Base-by-base conservation (phyloP, 2,113 vertebrate species). In the Megalops atlanticus region DNA sequence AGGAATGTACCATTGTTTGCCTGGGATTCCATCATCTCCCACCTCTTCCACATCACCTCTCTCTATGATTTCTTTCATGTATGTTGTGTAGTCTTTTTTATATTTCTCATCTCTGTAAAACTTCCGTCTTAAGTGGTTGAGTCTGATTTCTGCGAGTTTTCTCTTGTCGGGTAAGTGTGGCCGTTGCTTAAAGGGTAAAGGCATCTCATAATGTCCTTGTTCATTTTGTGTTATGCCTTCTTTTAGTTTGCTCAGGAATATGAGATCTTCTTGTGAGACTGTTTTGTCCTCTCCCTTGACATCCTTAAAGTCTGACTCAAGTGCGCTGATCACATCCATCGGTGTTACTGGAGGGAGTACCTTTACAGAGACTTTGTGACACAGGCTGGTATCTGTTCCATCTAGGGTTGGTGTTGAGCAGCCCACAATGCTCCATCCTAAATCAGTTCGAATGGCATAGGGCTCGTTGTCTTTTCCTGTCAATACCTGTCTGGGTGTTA, bases 371-470 rank as follows among this genome's bases (percentile, higher is more conserved):
- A 64, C 33, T 45, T 64, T 41, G 47, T 80, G 68, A 31, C 49
- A 80, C 21, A 47, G 64, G 21, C 74, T 21, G 3, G 39, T 10
- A 11, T 18, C 47, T 31, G 39, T 76, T 68, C 14, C 64, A 8
- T 77, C 58, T 15, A 31, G 21, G 21, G 33, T 0, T 49, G 40
- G 70, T 21, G 3, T 7, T 68, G 68, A 58, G 15, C 79, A 18
- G 24, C 80, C 83, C 47, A 81, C 70, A 35, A 78, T 40, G 16
- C 38, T 81, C 80, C 76, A 84, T 16, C 76, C 74, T 70, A 84
- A 40, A 27, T 86, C 80, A 6, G 68, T 86, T 2, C 6, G 47
- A 43, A 84, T 40, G 12, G 68, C 49, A 4, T 74, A 80, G 4
- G 74, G 80, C 35, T 86, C 74, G 7, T 84, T 11, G 21, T 84